Conservation (phyloP, 2,113 vertebrate species). For the Pholis gunnellus region DNA sequence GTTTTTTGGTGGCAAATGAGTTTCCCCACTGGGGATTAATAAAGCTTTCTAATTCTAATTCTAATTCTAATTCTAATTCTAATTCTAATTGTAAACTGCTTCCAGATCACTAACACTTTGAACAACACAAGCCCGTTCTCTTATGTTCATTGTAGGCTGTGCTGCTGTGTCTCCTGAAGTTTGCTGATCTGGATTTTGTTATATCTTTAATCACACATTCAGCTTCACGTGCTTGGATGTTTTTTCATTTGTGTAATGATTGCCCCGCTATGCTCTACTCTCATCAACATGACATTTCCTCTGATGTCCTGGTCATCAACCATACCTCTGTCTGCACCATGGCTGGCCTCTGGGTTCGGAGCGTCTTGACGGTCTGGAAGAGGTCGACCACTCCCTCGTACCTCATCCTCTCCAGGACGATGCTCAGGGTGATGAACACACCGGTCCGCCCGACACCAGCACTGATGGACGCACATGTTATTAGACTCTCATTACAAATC, state of each 20-base stretch:
- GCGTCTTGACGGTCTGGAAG: slow-evolving; percentile 97
- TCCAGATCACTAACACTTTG: no score
- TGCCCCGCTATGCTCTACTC: not conserved
- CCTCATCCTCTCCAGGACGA: slow-evolving; percentile 96
- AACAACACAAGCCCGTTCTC: not conserved
- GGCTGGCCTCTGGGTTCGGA: slow-evolving; percentile 95
- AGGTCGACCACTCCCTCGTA: slow-evolving; percentile 96
- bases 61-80: no score
- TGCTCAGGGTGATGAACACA: slow-evolving; percentile 96
- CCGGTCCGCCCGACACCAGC: slow-evolving; percentile 96
- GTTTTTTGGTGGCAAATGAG: no score
- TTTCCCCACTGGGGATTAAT: no score
- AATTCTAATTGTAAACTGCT: no score
- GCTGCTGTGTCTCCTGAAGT: not conserved
- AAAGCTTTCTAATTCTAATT: no score
- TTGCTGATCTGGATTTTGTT: no score
- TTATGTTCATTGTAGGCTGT: not conserved
- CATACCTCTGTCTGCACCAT: slow-evolving; percentile 99
- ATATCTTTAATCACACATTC: not conserved
- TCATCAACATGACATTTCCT: not conserved
- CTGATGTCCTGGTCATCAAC: not conserved
- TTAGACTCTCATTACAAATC: slow-evolving; percentile 7
- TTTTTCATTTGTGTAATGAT: no score
- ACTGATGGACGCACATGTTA: slow-evolving; percentile 73
- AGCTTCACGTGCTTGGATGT: not conserved